Evolutionary conservation across 1,140 invertebrate genomes (phyloP).

Genomic region (Bombus affinis): DNA sequence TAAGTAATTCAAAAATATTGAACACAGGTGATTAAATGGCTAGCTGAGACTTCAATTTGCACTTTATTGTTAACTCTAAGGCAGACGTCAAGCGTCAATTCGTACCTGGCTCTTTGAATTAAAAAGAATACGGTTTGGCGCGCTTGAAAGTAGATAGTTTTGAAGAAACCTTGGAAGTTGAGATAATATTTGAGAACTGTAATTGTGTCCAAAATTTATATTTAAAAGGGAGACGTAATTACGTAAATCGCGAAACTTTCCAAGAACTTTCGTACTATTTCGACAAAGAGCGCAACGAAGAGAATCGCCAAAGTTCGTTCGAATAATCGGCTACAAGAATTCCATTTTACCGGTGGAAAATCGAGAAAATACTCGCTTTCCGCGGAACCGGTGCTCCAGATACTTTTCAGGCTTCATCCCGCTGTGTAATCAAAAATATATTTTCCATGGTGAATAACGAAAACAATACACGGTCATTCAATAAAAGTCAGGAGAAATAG

Average conservation of each 20-base stretch:
- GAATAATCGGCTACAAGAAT: neutral
- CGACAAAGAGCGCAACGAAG: neutral
- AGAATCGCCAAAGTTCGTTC: neutral
- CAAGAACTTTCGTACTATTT: neutral
- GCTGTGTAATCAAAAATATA: constrained; percentile 22
- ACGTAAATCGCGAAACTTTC: neutral
- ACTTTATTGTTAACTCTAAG: neutral
- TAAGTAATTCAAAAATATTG: neutral
- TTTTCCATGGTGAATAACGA: neutral
- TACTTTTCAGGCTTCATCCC: neutral
- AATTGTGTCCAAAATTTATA: constrained; percentile 18
- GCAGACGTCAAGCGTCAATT: neutral
- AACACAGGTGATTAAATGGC: no score
- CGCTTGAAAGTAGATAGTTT: neutral
- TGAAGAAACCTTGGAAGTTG: neutral
- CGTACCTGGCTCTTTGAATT: neutral
- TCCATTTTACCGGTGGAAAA: neutral
- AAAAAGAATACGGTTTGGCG: neutral
- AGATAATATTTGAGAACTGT: neutral
- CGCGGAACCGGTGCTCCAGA: neutral
- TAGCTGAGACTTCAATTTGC: neutral
- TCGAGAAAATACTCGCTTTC: neutral
- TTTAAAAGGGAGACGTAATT: constrained; percentile 14
- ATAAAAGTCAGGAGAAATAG: constrained; percentile 24
- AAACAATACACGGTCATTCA: constrained; percentile 5